Conservation (phyloP, 1,140 invertebrate species). For the Cheumatopsyche charites region DNA sequence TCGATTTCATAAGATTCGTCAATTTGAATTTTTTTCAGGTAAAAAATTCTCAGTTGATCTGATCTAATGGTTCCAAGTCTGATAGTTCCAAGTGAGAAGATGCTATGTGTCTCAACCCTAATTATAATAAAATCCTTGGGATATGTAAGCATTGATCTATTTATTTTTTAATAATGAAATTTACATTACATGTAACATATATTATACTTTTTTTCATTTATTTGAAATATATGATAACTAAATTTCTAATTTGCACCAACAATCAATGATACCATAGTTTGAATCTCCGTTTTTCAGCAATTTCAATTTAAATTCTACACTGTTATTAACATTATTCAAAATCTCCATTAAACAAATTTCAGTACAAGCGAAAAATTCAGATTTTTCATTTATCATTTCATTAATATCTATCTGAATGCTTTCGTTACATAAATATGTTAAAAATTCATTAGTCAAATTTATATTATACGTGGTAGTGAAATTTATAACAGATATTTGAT, state of each 20-base stretch:
- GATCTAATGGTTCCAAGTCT: no score
- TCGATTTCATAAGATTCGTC: no score
- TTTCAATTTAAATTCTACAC: not conserved
- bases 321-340: constrained; percentile 1
- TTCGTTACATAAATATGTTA: constrained; percentile 6
- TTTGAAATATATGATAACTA: no score
- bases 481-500: constrained; percentile 11
- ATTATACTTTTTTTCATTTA: no score
- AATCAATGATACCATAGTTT: not conserved
- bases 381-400: not conserved
- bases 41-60: no score
- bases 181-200: no score
- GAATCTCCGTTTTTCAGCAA: not conserved
- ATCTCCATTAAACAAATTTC: not conserved
- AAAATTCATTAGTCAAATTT: constrained; percentile 10
- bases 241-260: constrained; percentile 8
- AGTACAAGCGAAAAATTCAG: not conserved
- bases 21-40: no score
- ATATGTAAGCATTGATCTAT: no score
- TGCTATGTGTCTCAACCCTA: no score
- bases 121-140: no score
- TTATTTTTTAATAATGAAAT: no score
- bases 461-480: constrained; percentile 23
- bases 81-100: no score
- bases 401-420: constrained; percentile 23